Evolutionary conservation across 2,888 invertebrate species (phyloP).

Genomic region (Stomorhina lunata): DNA sequence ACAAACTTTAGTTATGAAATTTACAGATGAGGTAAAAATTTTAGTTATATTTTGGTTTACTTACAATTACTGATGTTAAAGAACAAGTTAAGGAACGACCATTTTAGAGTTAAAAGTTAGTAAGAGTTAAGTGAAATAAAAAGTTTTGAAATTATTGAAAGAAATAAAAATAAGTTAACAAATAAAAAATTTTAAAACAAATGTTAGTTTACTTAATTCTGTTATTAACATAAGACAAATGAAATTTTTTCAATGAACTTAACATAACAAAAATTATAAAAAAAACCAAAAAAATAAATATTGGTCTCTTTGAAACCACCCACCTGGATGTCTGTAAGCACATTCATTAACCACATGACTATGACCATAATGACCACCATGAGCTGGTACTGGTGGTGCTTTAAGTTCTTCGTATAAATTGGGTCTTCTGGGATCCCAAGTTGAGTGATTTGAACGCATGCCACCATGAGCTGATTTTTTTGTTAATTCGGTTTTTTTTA

Average conservation of each 20-base stretch:
- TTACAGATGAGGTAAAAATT: neutral
- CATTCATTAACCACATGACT: slow-evolving; percentile 77
- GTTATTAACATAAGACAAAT: neutral
- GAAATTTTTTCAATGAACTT: slow-evolving; percentile 23
- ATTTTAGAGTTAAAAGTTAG: slow-evolving; percentile 34
- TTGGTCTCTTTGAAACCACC: slow-evolving; percentile 64
- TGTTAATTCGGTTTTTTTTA: neutral
- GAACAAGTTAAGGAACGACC: slow-evolving; percentile 39
- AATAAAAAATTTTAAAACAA: neutral
- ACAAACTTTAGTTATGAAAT: neutral
- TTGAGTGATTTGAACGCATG: slow-evolving; percentile 83
- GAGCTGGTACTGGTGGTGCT: slow-evolving; percentile 82
- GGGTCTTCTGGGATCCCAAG: slow-evolving; percentile 94
- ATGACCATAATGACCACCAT: slow-evolving; percentile 76
- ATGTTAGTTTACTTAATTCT: neutral
- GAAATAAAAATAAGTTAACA: slow-evolving; percentile 47
- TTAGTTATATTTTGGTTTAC: slow-evolving; percentile 33
- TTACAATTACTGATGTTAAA: slow-evolving; percentile 62
- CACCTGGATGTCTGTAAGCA: slow-evolving; percentile 80
- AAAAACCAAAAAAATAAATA: slow-evolving; percentile 55
- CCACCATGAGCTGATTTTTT: slow-evolving; percentile 76
- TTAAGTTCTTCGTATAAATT: slow-evolving; percentile 92
- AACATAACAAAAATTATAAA: slow-evolving; percentile 56
- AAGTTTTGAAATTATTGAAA: slow-evolving; percentile 12
- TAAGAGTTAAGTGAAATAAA: slow-evolving; percentile 34